Conservation (phyloP, 2,113 vertebrate species). For the Xerus inauris region DNA sequence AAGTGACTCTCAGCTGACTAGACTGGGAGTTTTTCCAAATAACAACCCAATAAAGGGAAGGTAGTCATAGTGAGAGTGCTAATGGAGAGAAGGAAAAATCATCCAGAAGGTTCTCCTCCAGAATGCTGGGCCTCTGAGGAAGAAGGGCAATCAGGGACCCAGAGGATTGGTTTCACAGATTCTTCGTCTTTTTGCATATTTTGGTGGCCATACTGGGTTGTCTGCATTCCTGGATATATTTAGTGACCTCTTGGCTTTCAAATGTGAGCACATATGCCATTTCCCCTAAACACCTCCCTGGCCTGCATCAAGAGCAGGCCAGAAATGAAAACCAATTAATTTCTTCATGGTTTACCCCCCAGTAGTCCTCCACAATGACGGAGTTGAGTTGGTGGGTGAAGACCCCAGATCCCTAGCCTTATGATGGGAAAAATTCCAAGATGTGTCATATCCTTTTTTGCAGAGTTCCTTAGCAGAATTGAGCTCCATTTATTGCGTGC, state of each 20-base stretch:
- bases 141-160: neutral
- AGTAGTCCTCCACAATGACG: neutral
- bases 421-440: neutral
- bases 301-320: neutral
- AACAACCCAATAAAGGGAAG: neutral
- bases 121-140: neutral
- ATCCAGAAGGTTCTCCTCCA: neutral
- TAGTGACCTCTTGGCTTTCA: neutral
- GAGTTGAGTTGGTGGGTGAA: neutral
- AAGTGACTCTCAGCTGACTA: neutral
- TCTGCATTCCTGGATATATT: neutral
- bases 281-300: neutral
- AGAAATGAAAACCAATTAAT: neutral
- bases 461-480: neutral
- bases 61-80: neutral
- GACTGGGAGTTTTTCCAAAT: slow-evolving; percentile 17
- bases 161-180: neutral
- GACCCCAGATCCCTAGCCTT: neutral
- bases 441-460: neutral
- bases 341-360: neutral
- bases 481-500: neutral
- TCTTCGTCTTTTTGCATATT: neutral
- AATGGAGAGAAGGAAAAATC: neutral
- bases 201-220: neutral
- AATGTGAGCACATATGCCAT: neutral